Evolutionary conservation across 2,888 invertebrate genomes (phyloP).

Genomic region (Torymus aiolomorphi): DNA sequence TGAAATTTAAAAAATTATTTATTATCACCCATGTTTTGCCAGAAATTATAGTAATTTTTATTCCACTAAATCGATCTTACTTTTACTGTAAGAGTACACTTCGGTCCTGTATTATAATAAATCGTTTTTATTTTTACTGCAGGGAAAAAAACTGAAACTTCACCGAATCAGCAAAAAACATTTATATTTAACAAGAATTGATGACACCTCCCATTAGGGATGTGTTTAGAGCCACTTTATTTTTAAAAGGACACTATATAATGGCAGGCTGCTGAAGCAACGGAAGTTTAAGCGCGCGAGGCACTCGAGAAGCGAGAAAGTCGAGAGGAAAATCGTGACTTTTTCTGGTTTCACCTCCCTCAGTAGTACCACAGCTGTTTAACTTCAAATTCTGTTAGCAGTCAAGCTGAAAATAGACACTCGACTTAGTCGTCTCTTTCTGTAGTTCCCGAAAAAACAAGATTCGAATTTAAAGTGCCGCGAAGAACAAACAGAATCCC

Average conservation of each 20-base stretch:
- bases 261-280: neutral
- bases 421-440: neutral
- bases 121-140: too few relatives aligned
- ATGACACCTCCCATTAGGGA: too few relatives aligned
- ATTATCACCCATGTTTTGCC: too few relatives aligned
- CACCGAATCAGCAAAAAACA: too few relatives aligned
- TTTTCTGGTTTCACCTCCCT: slow-evolving; percentile 26
- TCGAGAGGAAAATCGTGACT: slow-evolving; percentile 39
- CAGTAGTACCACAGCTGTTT: slow-evolving; percentile 13
- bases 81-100: too few relatives aligned
- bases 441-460: neutral
- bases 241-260: slow-evolving; percentile 21
- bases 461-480: too few relatives aligned
- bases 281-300: slow-evolving; percentile 25
- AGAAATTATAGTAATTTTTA: too few relatives aligned
- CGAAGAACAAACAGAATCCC: neutral
- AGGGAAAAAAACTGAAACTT: too few relatives aligned
- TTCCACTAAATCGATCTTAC: too few relatives aligned
- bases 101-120: too few relatives aligned
- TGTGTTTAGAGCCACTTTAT: slow-evolving; percentile 2
- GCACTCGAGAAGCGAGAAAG: slow-evolving; percentile 22
- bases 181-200: too few relatives aligned
- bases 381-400: neutral
- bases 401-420: slow-evolving; percentile 28
- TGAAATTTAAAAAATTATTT: too few relatives aligned